A percentile compares a stretch with the other conserved stretches of the same genome.
Conservation (phyloP, 2,113 vertebrate species). For the Nymphicus hollandicus region DNA sequence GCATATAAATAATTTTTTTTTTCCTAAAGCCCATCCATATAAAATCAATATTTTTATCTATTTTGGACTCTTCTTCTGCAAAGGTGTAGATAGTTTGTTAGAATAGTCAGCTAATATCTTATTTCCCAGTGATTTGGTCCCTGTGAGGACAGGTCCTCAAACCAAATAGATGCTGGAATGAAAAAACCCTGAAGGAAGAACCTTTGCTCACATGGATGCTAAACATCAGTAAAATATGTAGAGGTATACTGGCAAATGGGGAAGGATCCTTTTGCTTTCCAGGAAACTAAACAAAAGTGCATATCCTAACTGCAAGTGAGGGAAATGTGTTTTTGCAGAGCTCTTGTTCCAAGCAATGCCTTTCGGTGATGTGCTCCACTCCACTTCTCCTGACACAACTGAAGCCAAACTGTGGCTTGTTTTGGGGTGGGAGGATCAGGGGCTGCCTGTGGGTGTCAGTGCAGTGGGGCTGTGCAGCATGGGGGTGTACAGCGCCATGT, state of each 20-base stretch:
- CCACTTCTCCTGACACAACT: accelerated
- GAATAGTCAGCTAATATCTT: background rate
- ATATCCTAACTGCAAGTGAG: accelerated
- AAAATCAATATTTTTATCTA: background rate
- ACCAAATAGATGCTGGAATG: background rate
- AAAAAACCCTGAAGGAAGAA: background rate
- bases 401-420: background rate
- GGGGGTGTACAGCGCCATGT: background rate
- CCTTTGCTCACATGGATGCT: background rate
- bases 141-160: background rate
- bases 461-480: background rate
- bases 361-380: background rate
- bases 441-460: background rate
- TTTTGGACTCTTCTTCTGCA: background rate
- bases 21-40: background rate
- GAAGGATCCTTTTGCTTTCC: background rate
- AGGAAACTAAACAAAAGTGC: background rate
- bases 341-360: background rate
- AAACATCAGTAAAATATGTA: background rate
- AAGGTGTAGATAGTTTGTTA: background rate
- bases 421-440: background rate
- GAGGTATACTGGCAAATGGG: background rate
- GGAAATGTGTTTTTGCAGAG: background rate
- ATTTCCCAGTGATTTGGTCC: background rate
- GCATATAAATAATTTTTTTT: background rate